Base-by-base conservation (phyloP, 2,797 vertebrate species). In the Chelon labrosus region DNA sequence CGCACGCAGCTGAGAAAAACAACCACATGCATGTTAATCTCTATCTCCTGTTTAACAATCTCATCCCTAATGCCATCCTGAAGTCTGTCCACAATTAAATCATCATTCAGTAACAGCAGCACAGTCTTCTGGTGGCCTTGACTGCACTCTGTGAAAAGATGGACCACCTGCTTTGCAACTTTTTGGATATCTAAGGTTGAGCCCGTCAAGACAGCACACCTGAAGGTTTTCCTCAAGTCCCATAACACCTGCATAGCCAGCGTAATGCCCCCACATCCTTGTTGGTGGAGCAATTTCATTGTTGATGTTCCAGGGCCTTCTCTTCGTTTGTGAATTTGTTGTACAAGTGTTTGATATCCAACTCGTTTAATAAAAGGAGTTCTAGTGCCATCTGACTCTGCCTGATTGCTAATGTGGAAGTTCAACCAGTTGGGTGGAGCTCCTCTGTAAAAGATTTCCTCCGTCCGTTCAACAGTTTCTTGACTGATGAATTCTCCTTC, bases 191-290 rank as follows among this genome's bases (percentile, higher is more conserved):
- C 54, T 25, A 41, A 13, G 9, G 31, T 38, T 10, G 70, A 51
- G 0, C 17, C 59, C 13, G 31, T 80, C 50, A 90, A 42, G 39
- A 80, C 62, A 3, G 82, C 86, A 41, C 86, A 65, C 20, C 70
- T 82, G 11, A 84, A 75, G 7, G 3, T 73, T 70, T 75, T 79
- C 20, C 67, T 62, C 7, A 88, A 64, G n/a, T 85, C 73, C 88
- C 89, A 91, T 38, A 91, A 0, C 22, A 90, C 75, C 47, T 91
- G 81, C 84, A 84, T 87, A 60, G 81, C 87, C 65, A 90, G 7
- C 5, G 89, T 91, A 25, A 84, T 85, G 2, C 86, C 88, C 0
- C 88, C 86, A 52, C 86, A 14, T 41, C 89, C 84, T 53, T 70
- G 66, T 17, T 88, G 56, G 50, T 91, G 86, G 38, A 53, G 0